These are phyloP conservation scores for Arctocebus calabarensis DNA, from an alignment of 2,797 vertebrate species.

Conservation along the genomic window DNA sequence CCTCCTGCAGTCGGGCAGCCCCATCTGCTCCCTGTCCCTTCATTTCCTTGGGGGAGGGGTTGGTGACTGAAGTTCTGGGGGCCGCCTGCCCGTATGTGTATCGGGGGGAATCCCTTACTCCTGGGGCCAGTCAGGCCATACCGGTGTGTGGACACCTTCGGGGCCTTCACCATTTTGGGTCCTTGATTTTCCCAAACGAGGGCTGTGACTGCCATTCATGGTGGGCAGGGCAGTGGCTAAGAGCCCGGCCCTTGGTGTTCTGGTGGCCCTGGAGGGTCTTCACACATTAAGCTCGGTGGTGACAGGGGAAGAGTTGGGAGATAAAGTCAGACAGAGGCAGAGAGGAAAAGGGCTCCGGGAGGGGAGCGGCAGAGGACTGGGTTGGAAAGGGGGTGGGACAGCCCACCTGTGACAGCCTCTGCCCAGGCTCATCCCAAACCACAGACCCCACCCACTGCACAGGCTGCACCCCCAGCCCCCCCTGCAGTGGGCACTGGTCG, in stretches of 20 bases:
- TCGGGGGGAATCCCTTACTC: not conserved
- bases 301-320: not conserved
- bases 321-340: not conserved
- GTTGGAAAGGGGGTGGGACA: too few relatives aligned
- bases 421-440: not conserved
- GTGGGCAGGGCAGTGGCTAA: not conserved
- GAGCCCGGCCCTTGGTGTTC: not conserved
- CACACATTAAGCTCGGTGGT: not conserved
- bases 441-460: too few relatives aligned
- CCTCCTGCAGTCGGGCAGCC: not conserved
- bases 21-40: accelerated
- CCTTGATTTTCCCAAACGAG: not conserved
- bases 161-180: not conserved
- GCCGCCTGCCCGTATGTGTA: not conserved
- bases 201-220: not conserved
- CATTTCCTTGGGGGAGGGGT: not conserved
- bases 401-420: not conserved
- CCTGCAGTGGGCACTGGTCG: too few relatives aligned
- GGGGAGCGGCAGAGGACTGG: not conserved
- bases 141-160: not conserved
- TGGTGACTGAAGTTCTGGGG: not conserved
- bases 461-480: too few relatives aligned
- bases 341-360: not conserved
- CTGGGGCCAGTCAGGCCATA: not conserved
- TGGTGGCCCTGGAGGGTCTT: not conserved